phyloP scores from a whole-genome alignment of 2,113 vertebrate species.

The Gulo gulo region DNA sequence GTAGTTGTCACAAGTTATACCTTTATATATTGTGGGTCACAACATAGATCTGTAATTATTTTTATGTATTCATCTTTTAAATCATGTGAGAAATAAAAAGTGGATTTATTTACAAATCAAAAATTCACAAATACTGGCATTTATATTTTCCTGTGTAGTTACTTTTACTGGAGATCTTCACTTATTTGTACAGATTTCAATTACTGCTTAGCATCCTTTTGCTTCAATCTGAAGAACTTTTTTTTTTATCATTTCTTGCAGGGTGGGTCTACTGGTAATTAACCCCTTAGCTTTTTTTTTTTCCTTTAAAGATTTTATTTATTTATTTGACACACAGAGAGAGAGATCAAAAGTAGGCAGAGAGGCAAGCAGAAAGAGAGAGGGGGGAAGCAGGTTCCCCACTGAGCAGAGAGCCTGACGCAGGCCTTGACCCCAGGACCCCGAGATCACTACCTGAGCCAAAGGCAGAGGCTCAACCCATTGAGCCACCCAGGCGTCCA shows the following conservation, averaged over 20 bases:
- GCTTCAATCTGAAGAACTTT: too few relatives aligned
- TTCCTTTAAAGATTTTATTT: background rate
- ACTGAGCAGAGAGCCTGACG: accelerated
- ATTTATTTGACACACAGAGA: too few relatives aligned
- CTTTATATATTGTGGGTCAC: background rate
- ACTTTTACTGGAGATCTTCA: background rate
- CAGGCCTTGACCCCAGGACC: too few relatives aligned
- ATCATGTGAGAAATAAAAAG: background rate
- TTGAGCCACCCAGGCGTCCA: too few relatives aligned
- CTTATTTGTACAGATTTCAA: background rate
- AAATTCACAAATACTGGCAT: background rate
- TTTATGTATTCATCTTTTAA: background rate
- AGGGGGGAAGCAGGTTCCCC: too few relatives aligned
- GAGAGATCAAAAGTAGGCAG: too few relatives aligned
- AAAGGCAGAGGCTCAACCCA: too few relatives aligned
- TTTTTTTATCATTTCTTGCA: background rate
- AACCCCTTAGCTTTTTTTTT: background rate
- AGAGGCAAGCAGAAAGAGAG: too few relatives aligned
- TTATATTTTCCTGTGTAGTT: background rate
- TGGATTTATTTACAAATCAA: background rate
- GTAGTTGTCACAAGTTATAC: background rate
- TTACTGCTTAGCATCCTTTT: background rate
- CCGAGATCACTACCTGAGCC: too few relatives aligned
- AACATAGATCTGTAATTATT: background rate
- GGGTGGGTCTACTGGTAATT: background rate